Percentiles rank a stretch among this genome's conserved stretches.
Conservation (phyloP, 2,888 invertebrate species). For the Chloromyia formosa region DNA sequence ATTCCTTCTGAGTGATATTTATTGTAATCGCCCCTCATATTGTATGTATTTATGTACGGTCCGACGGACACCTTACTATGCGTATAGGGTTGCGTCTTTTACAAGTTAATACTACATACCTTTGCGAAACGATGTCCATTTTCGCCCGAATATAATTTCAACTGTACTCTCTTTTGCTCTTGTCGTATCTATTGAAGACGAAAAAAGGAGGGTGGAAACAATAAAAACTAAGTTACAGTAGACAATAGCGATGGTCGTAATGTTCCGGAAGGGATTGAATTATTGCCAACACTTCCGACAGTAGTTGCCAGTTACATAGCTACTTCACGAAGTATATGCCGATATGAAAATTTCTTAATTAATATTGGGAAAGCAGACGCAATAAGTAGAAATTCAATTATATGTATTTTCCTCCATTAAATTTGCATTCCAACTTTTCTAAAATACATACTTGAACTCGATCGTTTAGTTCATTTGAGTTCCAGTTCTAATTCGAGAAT, state of each 20-base stretch:
- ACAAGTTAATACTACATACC: slow-evolving; percentile 7
- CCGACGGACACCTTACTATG: too few species aligned
- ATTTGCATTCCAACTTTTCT: too few species aligned
- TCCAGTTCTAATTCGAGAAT: too few species aligned
- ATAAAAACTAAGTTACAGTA: not conserved
- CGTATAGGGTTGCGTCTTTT: too few species aligned
- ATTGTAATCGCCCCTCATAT: not conserved
- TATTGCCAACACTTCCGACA: slow-evolving; percentile 1
- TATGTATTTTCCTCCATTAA: too few species aligned
- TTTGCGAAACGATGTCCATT: not conserved
- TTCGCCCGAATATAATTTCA: not conserved
- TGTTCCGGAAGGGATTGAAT: slow-evolving; percentile 12
- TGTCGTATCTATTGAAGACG: not conserved
- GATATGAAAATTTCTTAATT: too few species aligned
- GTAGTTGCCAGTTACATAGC: too few species aligned
- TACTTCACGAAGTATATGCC: too few species aligned
- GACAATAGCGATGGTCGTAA: not conserved
- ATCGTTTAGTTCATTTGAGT: too few species aligned
- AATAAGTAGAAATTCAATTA: too few species aligned
- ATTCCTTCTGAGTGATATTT: not conserved
- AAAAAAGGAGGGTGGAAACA: not conserved
- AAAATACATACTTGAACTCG: too few species aligned
- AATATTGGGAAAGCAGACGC: too few species aligned
- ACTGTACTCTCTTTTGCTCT: not conserved
- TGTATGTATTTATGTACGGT: not conserved